phyloP scores from a whole-genome alignment of 1,140 invertebrate species.

The Papilio dardanus region DNA sequence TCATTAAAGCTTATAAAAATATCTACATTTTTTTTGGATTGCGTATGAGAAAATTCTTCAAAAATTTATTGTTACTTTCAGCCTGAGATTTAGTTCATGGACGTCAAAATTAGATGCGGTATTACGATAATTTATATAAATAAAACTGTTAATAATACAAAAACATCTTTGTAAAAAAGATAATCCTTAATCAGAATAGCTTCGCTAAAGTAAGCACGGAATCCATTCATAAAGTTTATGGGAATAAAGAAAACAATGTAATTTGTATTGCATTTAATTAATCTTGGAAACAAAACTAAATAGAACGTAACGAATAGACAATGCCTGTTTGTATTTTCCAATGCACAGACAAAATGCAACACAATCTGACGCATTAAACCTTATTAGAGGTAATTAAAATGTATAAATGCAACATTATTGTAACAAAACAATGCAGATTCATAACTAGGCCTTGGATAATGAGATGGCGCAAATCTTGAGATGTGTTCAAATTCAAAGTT shows the following conservation, averaged over 20 bases:
- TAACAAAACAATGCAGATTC: conserved; percentile 54
- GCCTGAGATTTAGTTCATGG: neutral
- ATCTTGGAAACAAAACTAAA: conserved; percentile 48
- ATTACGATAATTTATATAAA: neutral
- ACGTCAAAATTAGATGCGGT: neutral
- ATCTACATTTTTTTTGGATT: neutral
- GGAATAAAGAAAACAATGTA: conserved; percentile 28
- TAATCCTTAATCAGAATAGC: neutral
- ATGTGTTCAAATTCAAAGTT: conserved; percentile 39
- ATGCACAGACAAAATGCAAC: conserved; percentile 48
- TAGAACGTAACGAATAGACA: conserved; percentile 51
- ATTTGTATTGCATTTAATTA: conserved; percentile 41
- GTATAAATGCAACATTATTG: conserved; percentile 21
- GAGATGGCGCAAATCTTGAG: conserved; percentile 50
- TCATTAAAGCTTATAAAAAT: neutral
- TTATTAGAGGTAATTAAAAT: conserved; percentile 30
- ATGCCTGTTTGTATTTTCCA: conserved; percentile 41
- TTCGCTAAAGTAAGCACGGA: neutral
- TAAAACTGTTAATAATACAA: neutral
- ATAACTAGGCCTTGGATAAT: conserved; percentile 51
- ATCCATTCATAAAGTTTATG: conserved; percentile 33
- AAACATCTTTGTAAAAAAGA: neutral
- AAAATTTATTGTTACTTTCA: neutral
- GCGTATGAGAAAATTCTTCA: neutral
- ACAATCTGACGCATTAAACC: conserved; percentile 39